Evolutionary conservation across 2,888 invertebrate genomes (phyloP).

Genomic region (Seira ritae): DNA sequence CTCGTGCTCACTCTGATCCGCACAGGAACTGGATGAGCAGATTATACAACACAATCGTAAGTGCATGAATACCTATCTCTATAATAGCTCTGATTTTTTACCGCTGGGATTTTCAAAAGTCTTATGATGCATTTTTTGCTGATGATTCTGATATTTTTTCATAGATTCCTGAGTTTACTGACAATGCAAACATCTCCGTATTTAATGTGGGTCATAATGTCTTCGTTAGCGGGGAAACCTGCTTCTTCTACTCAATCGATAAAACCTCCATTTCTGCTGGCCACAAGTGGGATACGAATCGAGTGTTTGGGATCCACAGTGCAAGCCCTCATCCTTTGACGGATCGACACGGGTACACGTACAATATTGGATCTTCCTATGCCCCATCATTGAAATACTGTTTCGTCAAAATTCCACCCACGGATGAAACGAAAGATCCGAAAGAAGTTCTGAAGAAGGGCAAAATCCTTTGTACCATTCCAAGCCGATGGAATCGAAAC

Average conservation of each 20-base stretch:
- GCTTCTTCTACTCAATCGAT: conserved; percentile 76
- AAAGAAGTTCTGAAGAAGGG: conserved; percentile 64
- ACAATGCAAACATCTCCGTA: conserved; percentile 77
- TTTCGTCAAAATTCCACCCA: conserved; percentile 74
- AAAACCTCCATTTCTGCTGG: conserved; percentile 76
- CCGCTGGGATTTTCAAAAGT: neutral
- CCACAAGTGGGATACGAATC: conserved; percentile 73
- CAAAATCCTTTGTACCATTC: conserved; percentile 61
- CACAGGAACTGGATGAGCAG: conserved; percentile 59
- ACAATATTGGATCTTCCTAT: conserved; percentile 76
- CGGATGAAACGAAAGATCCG: conserved; percentile 65
- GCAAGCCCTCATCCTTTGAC: conserved; percentile 77
- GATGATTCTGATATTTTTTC: conserved; percentile 23
- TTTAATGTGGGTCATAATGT: conserved; percentile 76
- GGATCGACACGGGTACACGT: conserved; percentile 70
- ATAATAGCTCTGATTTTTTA: neutral
- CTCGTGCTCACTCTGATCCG: conserved; percentile 54
- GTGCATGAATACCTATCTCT: neutral
- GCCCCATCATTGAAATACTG: conserved; percentile 75
- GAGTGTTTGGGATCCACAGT: conserved; percentile 75
- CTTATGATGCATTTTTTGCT: neutral
- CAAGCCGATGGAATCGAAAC: conserved; percentile 66
- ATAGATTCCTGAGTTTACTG: conserved; percentile 75
- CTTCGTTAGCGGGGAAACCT: conserved; percentile 77
- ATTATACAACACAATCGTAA: conserved; percentile 63